phyloP scores from a whole-genome alignment of 2,797 vertebrate genomes.

The Xyrichtys novacula region DNA sequence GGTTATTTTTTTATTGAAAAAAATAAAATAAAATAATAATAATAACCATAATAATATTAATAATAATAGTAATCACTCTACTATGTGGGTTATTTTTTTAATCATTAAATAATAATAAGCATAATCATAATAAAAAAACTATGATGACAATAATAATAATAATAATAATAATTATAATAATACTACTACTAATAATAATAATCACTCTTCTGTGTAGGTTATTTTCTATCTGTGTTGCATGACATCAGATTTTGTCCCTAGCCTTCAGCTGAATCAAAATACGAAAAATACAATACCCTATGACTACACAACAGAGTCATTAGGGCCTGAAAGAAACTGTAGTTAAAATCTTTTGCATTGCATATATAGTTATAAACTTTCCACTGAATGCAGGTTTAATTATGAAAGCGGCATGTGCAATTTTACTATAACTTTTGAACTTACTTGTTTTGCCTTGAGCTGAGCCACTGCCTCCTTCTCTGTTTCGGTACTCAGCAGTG shows the following conservation, averaged over 20 bases:
- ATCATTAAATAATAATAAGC: too few species aligned
- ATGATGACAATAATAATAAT: too few species aligned
- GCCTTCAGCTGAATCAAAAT: neutral
- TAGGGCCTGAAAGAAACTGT: neutral
- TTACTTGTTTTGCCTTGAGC: slow-evolving; percentile 88
- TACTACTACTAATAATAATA: too few species aligned
- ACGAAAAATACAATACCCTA: neutral
- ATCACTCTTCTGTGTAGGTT: too few species aligned
- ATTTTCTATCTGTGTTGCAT: neutral
- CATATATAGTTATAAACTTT: neutral
- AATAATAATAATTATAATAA: too few species aligned
- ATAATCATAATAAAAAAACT: too few species aligned
- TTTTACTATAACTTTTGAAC: slow-evolving; percentile 23
- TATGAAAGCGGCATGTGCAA: neutral
- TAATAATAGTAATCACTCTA: too few species aligned
- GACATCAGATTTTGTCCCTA: neutral
- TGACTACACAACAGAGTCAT: neutral
- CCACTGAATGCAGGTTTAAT: neutral
- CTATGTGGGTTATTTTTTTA: too few species aligned
- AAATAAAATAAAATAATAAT: too few species aligned
- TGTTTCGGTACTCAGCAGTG: slow-evolving; percentile 88
- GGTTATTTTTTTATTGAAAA: too few species aligned
- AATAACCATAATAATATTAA: too few species aligned
- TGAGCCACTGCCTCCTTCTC: slow-evolving; percentile 86
- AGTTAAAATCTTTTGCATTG: neutral